Evolutionary conservation across 1,140 invertebrate species (phyloP).

Genomic region (Steinernema feltiae): DNA sequence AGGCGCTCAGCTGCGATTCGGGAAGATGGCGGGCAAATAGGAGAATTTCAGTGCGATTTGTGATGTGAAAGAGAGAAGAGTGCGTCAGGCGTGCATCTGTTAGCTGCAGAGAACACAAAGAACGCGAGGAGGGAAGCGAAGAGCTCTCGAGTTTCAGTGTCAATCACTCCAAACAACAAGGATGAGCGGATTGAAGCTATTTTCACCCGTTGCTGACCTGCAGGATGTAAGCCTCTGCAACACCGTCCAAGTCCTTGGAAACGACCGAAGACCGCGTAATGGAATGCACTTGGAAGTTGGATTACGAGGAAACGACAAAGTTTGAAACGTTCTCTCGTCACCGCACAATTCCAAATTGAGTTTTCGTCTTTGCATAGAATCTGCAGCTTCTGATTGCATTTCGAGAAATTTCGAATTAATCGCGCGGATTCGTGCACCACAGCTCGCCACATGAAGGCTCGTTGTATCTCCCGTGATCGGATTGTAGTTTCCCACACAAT

Average conservation of each 20-base stretch:
- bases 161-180: no score
- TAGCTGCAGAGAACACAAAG: neutral
- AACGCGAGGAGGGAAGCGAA: neutral
- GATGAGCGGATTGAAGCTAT: no score
- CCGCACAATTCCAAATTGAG: neutral
- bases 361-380: no score
- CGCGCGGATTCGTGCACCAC: neutral
- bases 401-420: neutral
- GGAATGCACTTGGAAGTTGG: no score
- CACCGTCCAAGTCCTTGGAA: no score
- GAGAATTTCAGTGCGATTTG: neutral
- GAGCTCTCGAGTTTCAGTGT: no score
- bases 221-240: no score
- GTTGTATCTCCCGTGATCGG: neutral
- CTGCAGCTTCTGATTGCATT: neutral
- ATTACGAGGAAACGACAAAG: no score
- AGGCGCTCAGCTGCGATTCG: neutral
- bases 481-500: neutral
- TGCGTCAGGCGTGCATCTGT: neutral
- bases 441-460: neutral
- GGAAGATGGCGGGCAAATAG: neutral
- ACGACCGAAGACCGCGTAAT: no score
- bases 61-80: neutral
- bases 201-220: no score
- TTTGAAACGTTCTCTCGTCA: no score